Percentiles rank a stretch among this genome's conserved stretches.
These are phyloP conservation scores for Bothrops alternatus DNA, from an alignment of 2,797 vertebrate species.

Conservation along the genomic window DNA sequence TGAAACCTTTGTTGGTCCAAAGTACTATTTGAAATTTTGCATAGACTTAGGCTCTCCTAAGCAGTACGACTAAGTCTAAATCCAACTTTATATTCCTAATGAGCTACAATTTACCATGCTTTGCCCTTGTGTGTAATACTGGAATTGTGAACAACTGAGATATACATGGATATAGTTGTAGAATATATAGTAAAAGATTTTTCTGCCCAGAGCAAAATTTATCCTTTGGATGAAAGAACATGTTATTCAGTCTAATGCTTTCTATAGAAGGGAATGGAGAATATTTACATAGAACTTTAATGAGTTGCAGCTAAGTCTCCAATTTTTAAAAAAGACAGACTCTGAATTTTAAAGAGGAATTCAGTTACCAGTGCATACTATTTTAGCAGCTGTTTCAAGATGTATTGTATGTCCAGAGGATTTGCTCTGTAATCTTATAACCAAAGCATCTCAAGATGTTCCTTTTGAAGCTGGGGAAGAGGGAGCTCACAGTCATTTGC, in stretches of 20 bases:
- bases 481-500: conserved; percentile 16
- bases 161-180: not conserved
- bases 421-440: conserved; percentile 40
- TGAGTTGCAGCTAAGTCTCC: conserved; percentile 38
- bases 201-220: not conserved
- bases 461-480: not conserved
- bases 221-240: conserved; percentile 21
- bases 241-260: not conserved
- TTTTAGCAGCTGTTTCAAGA: conserved; percentile 41
- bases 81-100: not conserved
- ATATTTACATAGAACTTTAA: conserved; percentile 51
- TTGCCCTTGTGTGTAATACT: not conserved
- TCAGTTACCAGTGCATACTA: conserved; percentile 21
- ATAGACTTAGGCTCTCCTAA: not conserved
- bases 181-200: not conserved
- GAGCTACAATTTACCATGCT: not conserved
- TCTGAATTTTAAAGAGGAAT: conserved; percentile 42
- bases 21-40: not conserved
- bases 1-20: not conserved
- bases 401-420: conserved; percentile 45
- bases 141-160: not conserved
- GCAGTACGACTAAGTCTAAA: not conserved
- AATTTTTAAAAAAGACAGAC: conserved; percentile 28
- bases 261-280: conserved; percentile 28
- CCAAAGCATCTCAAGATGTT: conserved; percentile 12